A percentile compares a stretch with the other conserved stretches of the same genome.
Conservation (phyloP, 1,140 invertebrate species). For the Meteorus sp. region DNA sequence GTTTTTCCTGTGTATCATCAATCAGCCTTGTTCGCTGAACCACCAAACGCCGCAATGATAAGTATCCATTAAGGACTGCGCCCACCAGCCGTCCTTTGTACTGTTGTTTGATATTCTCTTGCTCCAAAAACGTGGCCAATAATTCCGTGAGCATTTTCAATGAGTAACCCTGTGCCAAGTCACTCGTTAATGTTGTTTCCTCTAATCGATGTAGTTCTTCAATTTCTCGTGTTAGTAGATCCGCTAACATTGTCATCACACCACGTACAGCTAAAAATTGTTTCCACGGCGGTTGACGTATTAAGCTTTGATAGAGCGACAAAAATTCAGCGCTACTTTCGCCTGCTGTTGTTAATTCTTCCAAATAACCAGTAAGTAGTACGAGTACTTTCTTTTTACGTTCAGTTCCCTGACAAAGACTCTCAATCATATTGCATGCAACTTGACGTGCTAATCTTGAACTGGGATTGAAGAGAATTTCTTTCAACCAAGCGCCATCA, state of each 20-base stretch:
- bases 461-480: slow-evolving; percentile 88
- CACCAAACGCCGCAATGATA: slow-evolving; percentile 86
- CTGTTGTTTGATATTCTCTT: slow-evolving; percentile 79
- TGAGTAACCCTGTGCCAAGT: slow-evolving; percentile 90
- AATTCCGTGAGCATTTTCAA: slow-evolving; percentile 86
- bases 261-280: slow-evolving; percentile 89
- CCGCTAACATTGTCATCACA: slow-evolving; percentile 80
- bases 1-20: slow-evolving; percentile 95
- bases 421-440: slow-evolving; percentile 85
- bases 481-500: slow-evolving; percentile 81
- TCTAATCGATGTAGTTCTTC: slow-evolving; percentile 82
- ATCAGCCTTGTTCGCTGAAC: slow-evolving; percentile 93
- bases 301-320: slow-evolving; percentile 80
- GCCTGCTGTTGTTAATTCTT: slow-evolving; percentile 80
- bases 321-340: slow-evolving; percentile 93
- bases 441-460: slow-evolving; percentile 86
- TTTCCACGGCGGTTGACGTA: slow-evolving; percentile 85
- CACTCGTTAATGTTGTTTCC: slow-evolving; percentile 89
- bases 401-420: slow-evolving; percentile 74
- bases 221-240: slow-evolving; percentile 86
- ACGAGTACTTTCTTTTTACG: slow-evolving; percentile 79
- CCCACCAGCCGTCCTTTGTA: slow-evolving; percentile 89
- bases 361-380: slow-evolving; percentile 84
- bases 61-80: slow-evolving; percentile 89
- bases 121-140: slow-evolving; percentile 80